A percentile compares a stretch with the other conserved stretches of the same genome.
Conservation (phyloP, 2,113 vertebrate species). For the Nyctibius bracteatus region DNA sequence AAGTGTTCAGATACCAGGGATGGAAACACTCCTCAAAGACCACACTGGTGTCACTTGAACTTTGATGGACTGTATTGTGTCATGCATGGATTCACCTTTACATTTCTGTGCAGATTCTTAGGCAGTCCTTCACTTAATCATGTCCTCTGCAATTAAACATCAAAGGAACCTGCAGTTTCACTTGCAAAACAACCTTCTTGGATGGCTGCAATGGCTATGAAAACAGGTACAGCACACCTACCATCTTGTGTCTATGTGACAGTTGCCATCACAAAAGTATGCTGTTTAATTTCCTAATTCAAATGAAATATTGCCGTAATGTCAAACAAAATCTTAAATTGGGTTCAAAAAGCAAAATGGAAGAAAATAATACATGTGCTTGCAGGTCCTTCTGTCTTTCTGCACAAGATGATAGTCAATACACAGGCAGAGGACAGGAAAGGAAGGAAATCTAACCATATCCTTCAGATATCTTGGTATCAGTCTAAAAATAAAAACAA, state of each 20-base stretch:
- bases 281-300: neutral
- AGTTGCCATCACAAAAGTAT: neutral
- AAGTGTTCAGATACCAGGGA: neutral
- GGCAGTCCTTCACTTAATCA: neutral
- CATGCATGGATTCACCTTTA: neutral
- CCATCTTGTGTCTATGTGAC: neutral
- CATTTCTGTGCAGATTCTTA: neutral
- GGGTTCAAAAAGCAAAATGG: neutral
- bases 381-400: neutral
- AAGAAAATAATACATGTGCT: neutral
- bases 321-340: neutral
- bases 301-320: accelerated
- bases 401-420: neutral
- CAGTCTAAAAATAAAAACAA: neutral
- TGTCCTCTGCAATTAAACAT: neutral
- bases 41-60: neutral
- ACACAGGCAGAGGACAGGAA: neutral
- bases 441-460: neutral
- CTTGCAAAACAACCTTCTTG: neutral
- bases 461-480: neutral
- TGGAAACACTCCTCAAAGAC: neutral
- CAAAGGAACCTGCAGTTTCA: neutral
- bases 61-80: neutral
- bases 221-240: neutral
- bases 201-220: neutral